Base-by-base conservation (phyloP, 2,113 vertebrate species). In the Engystomops pustulosus region DNA sequence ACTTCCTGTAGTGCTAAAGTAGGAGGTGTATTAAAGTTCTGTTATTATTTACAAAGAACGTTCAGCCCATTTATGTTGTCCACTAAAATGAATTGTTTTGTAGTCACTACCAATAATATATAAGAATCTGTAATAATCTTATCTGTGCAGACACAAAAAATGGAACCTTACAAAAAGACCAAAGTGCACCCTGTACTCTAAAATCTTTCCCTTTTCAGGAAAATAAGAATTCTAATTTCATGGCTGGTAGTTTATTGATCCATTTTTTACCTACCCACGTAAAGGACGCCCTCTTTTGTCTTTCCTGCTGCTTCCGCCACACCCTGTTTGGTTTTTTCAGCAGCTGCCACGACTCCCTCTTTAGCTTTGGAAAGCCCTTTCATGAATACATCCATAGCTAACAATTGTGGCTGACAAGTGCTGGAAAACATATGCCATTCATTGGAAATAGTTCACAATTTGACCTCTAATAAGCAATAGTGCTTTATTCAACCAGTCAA, bases 321-420 rank as follows among this genome's bases (percentile, higher is more conserved):
- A 89, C 96, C 96, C 90, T 96, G 95, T 88, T 95, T 96, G 82
- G 96, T 97, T 89, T 95, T 97, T 88, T 96, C 95, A 77, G 96
- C 96, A 76, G 93, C 96, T 85, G 91, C 90, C 89, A 92, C 94
- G 15, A 96, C 94, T 87, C 96, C 96, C 7, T 96, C 96, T 90
- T 94, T 97, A 75, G 96, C 96, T 92, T 93, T 96, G 36, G 91
- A 92, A 85, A 97, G 87, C 67, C 96, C 95, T 90, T 96, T 97
- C 91, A 92, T 95, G 41, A 97, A 88, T 81, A 91, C 89, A 87
- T 97, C 95, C 96, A 97, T 97, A 89, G 89, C 87, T 86, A 90
- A 87, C 86, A 87, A 86, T 82, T 87, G 87, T 88, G 83, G 85
- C 86, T 67, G 83, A 80, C 45, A 41, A 65, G 32, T 23, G 30